Conservation (phyloP, 1,140 invertebrate genomes). For the Drosophila watanabei region DNA sequence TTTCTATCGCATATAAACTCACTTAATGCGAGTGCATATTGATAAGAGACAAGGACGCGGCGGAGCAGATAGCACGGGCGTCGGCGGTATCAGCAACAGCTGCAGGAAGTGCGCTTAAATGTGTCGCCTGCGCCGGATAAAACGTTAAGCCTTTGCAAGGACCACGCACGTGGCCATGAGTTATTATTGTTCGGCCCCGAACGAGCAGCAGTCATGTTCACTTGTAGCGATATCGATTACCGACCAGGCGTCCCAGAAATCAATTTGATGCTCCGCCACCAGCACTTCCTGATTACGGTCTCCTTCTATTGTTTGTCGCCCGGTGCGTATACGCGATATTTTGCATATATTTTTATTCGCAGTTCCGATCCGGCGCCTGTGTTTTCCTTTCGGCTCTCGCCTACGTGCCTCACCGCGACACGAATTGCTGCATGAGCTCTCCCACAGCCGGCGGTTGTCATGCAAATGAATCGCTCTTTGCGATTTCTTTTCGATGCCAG, state of each 20-base stretch:
- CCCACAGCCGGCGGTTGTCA: constrained; percentile 49
- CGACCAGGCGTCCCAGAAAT: constrained; percentile 55
- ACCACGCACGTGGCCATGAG: constrained; percentile 71
- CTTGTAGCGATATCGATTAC: constrained; percentile 70
- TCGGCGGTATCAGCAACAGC: constrained; percentile 69
- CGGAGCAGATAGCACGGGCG: constrained; percentile 1
- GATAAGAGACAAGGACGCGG: constrained; percentile 66
- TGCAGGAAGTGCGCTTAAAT: constrained; percentile 81
- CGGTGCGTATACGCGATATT: constrained; percentile 59
- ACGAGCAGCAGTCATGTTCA: constrained; percentile 60
- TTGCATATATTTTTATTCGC: constrained; percentile 44
- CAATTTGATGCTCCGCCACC: constrained; percentile 77
- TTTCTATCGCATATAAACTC: constrained; percentile 69
- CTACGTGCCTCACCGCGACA: constrained; percentile 50
- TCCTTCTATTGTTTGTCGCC: constrained; percentile 60
- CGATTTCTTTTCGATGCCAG: constrained; percentile 37
- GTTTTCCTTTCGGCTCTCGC: constrained; percentile 61
- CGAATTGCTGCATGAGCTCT: constrained; percentile 50
- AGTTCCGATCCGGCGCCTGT: constrained; percentile 26
- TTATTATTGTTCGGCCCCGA: constrained; percentile 77
- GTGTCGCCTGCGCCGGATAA: constrained; percentile 62
- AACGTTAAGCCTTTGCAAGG: constrained; percentile 75
- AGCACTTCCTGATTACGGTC: constrained; percentile 73
- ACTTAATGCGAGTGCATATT: constrained; percentile 77
- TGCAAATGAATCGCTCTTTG: constrained; percentile 67